Percentiles rank a stretch among this genome's conserved stretches.
Evolutionary conservation across 2,797 vertebrate genomes (phyloP).

Genomic region (Gambusia yucatana): DNA sequence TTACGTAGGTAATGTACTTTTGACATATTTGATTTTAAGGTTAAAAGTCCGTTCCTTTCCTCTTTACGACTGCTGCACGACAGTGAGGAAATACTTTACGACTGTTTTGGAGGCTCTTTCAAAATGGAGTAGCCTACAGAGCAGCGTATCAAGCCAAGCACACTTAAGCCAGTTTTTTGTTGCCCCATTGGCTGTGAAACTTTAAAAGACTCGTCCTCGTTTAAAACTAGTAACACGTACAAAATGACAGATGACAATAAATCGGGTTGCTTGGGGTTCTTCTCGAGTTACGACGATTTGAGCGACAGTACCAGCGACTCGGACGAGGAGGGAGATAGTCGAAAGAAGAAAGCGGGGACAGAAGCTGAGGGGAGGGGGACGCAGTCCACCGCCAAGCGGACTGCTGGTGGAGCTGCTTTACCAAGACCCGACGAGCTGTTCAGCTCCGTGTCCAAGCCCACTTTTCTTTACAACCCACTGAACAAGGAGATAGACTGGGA

Average conservation of each 20-base stretch:
- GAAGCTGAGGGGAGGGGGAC: conserved; percentile 35
- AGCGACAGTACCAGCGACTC: conserved; percentile 82
- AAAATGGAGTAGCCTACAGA: conserved; percentile 72
- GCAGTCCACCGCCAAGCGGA: conserved; percentile 50
- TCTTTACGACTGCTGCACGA: conserved; percentile 56
- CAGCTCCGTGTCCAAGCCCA: conserved; percentile 86
- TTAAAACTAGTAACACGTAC: background rate
- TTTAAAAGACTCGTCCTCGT: rapidly evolving
- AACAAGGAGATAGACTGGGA: conserved; percentile 96
- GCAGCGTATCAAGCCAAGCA: background rate
- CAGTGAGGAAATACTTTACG: conserved; percentile 38
- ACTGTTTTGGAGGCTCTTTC: conserved; percentile 70
- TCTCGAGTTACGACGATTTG: conserved; percentile 87
- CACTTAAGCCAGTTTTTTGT: background rate
- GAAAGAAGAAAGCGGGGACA: conserved; percentile 52
- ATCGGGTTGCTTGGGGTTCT: conserved; percentile 87
- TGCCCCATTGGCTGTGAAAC: background rate
- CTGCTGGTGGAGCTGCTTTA: conserved; percentile 69
- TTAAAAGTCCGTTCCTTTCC: too few relatives aligned
- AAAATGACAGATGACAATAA: conserved; percentile 86
- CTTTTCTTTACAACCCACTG: conserved; percentile 92
- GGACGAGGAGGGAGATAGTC: conserved; percentile 60
- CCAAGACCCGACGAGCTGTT: conserved; percentile 92
- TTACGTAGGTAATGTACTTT: too few relatives aligned
- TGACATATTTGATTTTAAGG: background rate